Conservation (phyloP, 2,797 vertebrate species). For the Chiloscyllium punctatum region DNA sequence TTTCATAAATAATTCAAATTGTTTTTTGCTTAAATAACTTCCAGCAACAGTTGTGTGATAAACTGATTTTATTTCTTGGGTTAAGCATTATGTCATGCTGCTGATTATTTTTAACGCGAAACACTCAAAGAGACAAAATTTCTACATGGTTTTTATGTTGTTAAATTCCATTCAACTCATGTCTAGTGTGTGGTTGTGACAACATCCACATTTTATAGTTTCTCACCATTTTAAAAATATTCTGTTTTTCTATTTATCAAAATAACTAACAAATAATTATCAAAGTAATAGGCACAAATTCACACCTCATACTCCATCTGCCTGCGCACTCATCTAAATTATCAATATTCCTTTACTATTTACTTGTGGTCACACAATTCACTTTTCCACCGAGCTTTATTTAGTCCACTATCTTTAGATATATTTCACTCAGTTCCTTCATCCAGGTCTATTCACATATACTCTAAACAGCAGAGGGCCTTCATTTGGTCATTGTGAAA, state of each 20-base stretch:
- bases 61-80: no score
- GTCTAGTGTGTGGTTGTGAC: no score
- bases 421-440: not conserved
- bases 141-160: no score
- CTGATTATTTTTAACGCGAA: no score
- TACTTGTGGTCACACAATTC: not conserved
- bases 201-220: not conserved
- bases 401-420: not conserved
- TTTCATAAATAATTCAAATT: no score
- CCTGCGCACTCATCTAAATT: not conserved
- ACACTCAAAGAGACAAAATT: no score
- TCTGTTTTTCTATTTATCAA: not conserved
- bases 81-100: no score
- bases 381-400: not conserved
- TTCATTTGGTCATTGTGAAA: no score
- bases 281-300: not conserved
- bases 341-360: not conserved
- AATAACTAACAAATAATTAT: not conserved
- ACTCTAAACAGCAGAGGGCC: not conserved
- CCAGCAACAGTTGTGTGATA: no score
- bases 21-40: no score
- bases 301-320: not conserved
- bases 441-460: not conserved
- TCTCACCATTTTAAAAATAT: not conserved
- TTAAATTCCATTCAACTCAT: no score